Evolutionary conservation across 53 echinoderm and acorn worm genomes (phyloP).

Genomic region (Echinarachnius parma): DNA sequence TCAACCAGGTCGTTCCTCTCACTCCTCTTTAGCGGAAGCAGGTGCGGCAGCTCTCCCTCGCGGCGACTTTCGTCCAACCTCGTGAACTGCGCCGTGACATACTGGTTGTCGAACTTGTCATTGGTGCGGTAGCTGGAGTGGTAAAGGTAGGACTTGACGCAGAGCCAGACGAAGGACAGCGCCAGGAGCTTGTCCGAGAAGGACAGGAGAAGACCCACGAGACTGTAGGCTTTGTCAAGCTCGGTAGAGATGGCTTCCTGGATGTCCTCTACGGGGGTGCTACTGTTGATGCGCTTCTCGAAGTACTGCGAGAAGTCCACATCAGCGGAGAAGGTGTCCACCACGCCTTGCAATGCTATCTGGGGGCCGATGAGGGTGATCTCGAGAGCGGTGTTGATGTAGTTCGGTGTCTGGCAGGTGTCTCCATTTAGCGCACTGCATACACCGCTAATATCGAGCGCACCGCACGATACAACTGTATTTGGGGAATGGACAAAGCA

Average conservation of each 20-base stretch:
- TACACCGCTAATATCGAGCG: too few species aligned
- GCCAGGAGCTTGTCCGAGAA: conserved; percentile 81
- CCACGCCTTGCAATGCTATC: conserved; percentile 50
- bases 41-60: conserved; percentile 37
- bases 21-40: conserved; percentile 82
- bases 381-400: conserved; percentile 45
- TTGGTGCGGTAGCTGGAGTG: conserved; percentile 82
- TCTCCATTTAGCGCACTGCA: too few species aligned
- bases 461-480: too few species aligned
- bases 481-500: too few species aligned
- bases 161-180: conserved; percentile 67
- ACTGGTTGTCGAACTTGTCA: conserved; percentile 85
- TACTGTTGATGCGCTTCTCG: conserved; percentile 57
- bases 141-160: conserved; percentile 70
- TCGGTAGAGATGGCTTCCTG: conserved; percentile 68
- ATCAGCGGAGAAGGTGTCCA: conserved; percentile 52
- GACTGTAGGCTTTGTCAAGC: conserved; percentile 53
- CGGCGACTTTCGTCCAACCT: conserved; percentile 62
- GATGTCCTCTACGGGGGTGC: conserved; percentile 59
- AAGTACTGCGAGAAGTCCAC: conserved; percentile 73
- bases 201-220: conserved; percentile 56
- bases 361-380: conserved; percentile 12
- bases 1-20: conserved; percentile 70
- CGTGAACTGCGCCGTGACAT: conserved; percentile 76
- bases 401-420: conserved; percentile 54